A percentile compares a stretch with the other conserved stretches of the same genome.
phyloP scores from a whole-genome alignment of 2,113 vertebrate species.

The Eolophus roseicapilla region DNA sequence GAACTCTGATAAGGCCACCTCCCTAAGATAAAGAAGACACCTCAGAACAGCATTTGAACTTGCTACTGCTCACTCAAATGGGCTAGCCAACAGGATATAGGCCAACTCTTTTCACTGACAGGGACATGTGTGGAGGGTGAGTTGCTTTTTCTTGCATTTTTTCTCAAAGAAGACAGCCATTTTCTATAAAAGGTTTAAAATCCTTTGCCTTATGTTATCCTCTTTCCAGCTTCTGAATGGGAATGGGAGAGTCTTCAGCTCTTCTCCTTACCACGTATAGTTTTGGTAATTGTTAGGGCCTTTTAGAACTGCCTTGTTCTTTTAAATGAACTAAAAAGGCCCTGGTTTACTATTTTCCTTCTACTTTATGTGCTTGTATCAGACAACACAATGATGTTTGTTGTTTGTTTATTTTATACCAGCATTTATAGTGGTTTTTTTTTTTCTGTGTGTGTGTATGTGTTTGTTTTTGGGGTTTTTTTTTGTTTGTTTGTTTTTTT shows the following conservation, averaged over 20 bases:
- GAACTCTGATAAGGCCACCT: not conserved
- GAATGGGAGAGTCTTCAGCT: not conserved
- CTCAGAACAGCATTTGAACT: not conserved
- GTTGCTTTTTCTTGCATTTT: not conserved
- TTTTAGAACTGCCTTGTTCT: not conserved
- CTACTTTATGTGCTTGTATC: not conserved
- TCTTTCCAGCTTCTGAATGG: not conserved
- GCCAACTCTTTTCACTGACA: not conserved
- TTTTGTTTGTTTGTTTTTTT: not conserved
- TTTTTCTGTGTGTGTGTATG: not conserved
- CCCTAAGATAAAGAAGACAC: not conserved
- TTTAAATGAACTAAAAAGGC: not conserved
- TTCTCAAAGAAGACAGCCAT: not conserved
- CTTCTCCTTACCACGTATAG: not conserved
- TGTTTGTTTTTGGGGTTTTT: not conserved
- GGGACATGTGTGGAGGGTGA: fast-evolving
- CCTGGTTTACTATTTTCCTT: not conserved
- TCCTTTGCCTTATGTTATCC: not conserved
- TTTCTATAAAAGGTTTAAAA: not conserved
- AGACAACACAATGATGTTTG: not conserved
- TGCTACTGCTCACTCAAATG: not conserved
- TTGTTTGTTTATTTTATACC: not conserved
- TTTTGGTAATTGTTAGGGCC: not conserved
- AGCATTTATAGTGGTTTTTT: not conserved
- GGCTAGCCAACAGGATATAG: not conserved